Conservation (phyloP, 2,797 vertebrate genomes). For the Sternarchorhynchus goeldii region DNA sequence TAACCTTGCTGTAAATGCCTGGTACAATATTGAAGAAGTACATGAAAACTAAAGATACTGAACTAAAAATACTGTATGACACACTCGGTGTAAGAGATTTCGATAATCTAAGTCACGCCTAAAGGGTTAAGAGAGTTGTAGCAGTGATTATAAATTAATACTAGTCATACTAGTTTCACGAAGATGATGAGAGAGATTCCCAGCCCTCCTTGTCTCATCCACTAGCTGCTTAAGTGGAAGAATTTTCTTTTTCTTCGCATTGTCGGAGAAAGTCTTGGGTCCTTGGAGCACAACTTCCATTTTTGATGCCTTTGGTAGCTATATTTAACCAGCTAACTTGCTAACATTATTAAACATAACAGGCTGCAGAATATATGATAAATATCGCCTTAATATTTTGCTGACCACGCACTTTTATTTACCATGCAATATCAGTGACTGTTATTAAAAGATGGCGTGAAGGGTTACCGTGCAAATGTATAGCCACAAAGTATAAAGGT, state of each 20-base stretch:
- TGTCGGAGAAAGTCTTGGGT: constrained; percentile 45
- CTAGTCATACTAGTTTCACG: constrained; percentile 82
- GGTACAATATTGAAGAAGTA: background rate
- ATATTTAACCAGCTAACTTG: constrained; percentile 3
- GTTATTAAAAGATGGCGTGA: background rate
- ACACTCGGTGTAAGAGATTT: background rate
- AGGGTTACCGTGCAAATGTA: no score
- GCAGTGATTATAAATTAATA: background rate
- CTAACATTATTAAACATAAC: background rate
- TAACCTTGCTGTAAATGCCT: constrained; percentile 81
- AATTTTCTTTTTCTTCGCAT: constrained; percentile 62
- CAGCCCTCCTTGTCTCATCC: constrained; percentile 71
- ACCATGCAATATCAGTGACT: background rate
- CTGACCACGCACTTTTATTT: background rate
- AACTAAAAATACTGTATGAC: background rate
- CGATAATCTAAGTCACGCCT: background rate
- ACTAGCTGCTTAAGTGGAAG: constrained; percentile 79
- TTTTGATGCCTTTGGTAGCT: background rate
- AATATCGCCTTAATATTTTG: constrained; percentile 5
- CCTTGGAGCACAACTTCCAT: constrained; percentile 76
- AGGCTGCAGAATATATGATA: constrained; percentile 40
- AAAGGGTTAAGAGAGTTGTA: background rate
- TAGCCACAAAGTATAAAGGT: no score
- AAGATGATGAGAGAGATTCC: constrained; percentile 78
- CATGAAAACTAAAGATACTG: background rate